Percentiles rank a stretch among this genome's conserved stretches.
Conservation (phyloP, 2,888 invertebrate species). For the Erebia palarica region DNA sequence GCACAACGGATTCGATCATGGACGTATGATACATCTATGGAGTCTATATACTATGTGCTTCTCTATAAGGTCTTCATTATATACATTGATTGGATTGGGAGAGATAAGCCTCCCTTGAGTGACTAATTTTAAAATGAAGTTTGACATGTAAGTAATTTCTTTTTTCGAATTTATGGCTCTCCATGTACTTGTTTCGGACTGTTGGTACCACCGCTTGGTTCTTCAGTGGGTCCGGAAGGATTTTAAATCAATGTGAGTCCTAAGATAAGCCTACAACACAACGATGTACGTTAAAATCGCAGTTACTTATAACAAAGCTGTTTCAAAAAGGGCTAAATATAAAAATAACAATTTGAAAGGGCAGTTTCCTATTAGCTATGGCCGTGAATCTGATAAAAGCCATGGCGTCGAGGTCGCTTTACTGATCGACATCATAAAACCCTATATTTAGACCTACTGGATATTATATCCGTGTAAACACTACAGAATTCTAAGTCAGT, state of each 20-base stretch:
- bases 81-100: neutral
- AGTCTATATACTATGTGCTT: neutral
- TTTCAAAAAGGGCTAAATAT: neutral
- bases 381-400: neutral
- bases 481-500: too few species aligned
- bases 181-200: too few species aligned
- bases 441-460: too few species aligned
- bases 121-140: neutral
- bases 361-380: slow-evolving; percentile 3
- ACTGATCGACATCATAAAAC: neutral
- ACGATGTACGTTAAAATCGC: neutral
- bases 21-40: too few species aligned
- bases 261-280: neutral
- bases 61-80: neutral
- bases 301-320: neutral
- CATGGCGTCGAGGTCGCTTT: neutral
- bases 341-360: neutral
- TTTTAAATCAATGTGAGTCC: neutral
- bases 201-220: too few species aligned
- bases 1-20: neutral
- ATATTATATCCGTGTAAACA: too few species aligned
- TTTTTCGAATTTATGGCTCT: neutral
- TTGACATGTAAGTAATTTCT: neutral
- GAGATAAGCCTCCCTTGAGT: neutral
- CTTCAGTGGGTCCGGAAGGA: too few species aligned